Conservation (phyloP, 2,888 invertebrate species). For the Cryptocephalus moraei region DNA sequence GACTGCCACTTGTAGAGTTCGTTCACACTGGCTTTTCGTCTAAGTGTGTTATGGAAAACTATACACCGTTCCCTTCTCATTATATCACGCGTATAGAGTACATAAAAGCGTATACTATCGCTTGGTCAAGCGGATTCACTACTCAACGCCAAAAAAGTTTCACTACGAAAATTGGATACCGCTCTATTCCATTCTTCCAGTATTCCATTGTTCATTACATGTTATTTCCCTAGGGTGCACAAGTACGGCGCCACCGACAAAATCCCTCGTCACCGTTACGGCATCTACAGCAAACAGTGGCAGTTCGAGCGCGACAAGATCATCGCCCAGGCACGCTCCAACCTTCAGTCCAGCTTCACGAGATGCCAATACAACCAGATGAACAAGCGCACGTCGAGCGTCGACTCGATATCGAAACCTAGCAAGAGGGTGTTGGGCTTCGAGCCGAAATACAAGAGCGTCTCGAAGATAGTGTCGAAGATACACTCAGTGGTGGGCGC, state of each 20-base stretch:
- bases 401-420: slow-evolving; percentile 11
- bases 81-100: too few species aligned
- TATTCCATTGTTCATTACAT: too few species aligned
- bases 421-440: not conserved
- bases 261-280: slow-evolving; percentile 38
- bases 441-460: slow-evolving; percentile 9
- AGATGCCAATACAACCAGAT: slow-evolving; percentile 12
- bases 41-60: too few species aligned
- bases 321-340: slow-evolving; percentile 16
- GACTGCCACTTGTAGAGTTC: too few species aligned
- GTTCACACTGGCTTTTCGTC: too few species aligned
- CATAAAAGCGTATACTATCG: too few species aligned
- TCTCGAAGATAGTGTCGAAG: slow-evolving; percentile 12
- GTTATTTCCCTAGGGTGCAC: slow-evolving; percentile 18
- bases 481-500: slow-evolving; percentile 4
- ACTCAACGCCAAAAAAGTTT: too few species aligned
- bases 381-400: slow-evolving; percentile 9
- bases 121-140: too few species aligned
- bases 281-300: slow-evolving; percentile 40
- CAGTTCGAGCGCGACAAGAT: slow-evolving; percentile 23
- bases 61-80: too few species aligned
- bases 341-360: slow-evolving; percentile 12
- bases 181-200: too few species aligned
- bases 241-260: slow-evolving; percentile 37
- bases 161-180: too few species aligned